phyloP scores from a whole-genome alignment of 2,113 vertebrate genomes.

The Miniopterus natalensis region DNA sequence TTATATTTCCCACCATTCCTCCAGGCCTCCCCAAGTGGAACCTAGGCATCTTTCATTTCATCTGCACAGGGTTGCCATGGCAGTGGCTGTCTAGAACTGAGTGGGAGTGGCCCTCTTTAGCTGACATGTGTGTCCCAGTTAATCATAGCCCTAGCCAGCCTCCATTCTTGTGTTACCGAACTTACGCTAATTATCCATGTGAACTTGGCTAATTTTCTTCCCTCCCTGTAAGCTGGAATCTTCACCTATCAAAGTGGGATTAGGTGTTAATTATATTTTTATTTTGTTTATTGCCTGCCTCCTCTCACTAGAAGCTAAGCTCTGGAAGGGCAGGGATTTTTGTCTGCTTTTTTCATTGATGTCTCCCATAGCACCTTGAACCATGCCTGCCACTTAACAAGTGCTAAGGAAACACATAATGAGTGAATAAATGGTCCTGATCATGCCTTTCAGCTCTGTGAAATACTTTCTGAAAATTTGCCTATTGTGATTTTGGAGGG shows the following conservation, averaged over 20 bases:
- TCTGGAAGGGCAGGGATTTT: not conserved
- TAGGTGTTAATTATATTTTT: not conserved
- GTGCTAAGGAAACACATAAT: not conserved
- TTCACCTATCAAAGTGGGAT: not conserved
- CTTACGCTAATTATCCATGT: not conserved
- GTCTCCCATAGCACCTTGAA: not conserved
- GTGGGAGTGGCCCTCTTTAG: no score
- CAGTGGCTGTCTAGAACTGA: not conserved
- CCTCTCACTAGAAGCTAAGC: not conserved
- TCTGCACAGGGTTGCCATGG: not conserved
- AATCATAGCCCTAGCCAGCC: not conserved
- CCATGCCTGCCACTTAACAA: not conserved
- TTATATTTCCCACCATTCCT: not conserved
- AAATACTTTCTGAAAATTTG: conserved; percentile 11
- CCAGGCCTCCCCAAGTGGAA: not conserved
- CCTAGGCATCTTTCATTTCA: not conserved
- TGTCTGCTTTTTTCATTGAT: not conserved
- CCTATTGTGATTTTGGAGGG: not conserved
- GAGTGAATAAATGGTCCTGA: not conserved
- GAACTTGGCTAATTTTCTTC: not conserved
- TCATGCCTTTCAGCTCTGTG: not conserved
- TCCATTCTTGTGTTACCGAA: not conserved
- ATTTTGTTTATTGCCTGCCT: not conserved
- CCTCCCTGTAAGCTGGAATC: not conserved
- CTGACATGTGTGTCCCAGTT: not conserved